A percentile compares a stretch with the other conserved stretches of the same genome.
phyloP scores from a whole-genome alignment of 2,888 invertebrate species.

The Sphinx pinastri region DNA sequence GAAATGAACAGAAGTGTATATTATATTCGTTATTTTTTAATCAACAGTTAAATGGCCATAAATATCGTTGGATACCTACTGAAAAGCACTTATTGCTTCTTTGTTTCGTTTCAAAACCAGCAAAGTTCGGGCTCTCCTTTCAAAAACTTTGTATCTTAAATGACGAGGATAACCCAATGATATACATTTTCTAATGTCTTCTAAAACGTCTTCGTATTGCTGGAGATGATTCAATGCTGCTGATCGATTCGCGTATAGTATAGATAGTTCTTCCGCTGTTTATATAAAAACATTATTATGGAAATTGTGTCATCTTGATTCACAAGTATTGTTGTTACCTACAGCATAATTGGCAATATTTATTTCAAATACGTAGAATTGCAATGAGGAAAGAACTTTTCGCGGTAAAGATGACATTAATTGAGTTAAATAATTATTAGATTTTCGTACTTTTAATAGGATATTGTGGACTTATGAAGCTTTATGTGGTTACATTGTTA shows the following conservation, averaged over 20 bases:
- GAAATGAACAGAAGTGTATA: conserved; percentile 38
- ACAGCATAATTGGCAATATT: conserved; percentile 27
- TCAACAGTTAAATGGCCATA: not conserved
- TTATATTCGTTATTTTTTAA: not conserved
- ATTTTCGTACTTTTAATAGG: not conserved
- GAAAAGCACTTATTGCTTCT: conserved; percentile 86
- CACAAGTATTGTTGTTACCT: conserved; percentile 21
- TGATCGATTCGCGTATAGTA: conserved; percentile 91
- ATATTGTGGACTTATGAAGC: conserved; percentile 2
- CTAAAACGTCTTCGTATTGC: conserved; percentile 86
- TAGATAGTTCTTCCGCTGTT: conserved; percentile 85
- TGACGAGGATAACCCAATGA: conserved; percentile 88
- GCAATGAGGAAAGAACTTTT: conserved; percentile 40
- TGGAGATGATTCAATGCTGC: conserved; percentile 90
- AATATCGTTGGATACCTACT: conserved; percentile 55
- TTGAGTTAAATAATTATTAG: not conserved
- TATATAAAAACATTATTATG: conserved; percentile 31
- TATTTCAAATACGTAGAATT: conserved; percentile 29
- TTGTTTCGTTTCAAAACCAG: conserved; percentile 87
- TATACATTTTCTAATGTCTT: conserved; percentile 88
- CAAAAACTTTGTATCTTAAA: conserved; percentile 89
- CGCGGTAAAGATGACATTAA: conserved; percentile 28
- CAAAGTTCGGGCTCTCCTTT: conserved; percentile 89
- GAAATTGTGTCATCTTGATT: conserved; percentile 8
- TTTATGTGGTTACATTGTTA: not conserved